phyloP scores from a whole-genome alignment of 1,140 invertebrate genomes.

The Lepidurus arcticus region DNA sequence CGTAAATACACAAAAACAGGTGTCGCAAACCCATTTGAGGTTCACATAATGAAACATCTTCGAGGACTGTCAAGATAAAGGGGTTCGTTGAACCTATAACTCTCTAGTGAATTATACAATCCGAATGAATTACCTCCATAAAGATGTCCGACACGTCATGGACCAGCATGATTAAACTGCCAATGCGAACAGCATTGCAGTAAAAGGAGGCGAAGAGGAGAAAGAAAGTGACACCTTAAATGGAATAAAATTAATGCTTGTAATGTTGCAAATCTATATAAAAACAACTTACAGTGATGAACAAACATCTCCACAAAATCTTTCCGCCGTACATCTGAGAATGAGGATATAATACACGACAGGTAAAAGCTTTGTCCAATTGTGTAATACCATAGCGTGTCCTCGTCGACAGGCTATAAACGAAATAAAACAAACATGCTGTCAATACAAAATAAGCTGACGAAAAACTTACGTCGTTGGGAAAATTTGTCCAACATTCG shows the following conservation, averaged over 20 bases:
- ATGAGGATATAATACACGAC: constrained; percentile 84
- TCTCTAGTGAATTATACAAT: background rate
- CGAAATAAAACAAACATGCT: background rate
- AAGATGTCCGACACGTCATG: constrained; percentile 95
- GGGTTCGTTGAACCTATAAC: background rate
- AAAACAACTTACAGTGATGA: constrained; percentile 58
- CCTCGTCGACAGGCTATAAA: background rate
- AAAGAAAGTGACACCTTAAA: constrained; percentile 71
- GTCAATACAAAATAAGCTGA: background rate
- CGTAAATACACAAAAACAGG: constrained; percentile 32
- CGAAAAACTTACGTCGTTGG: constrained; percentile 43
- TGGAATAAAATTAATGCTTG: background rate
- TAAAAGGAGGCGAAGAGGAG: constrained; percentile 90
- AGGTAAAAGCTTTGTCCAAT: constrained; percentile 92
- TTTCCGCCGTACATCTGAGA: constrained; percentile 84
- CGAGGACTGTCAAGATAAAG: constrained; percentile 29
- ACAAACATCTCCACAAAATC: constrained; percentile 99
- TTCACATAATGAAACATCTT: constrained; percentile 32
- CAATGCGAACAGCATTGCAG: constrained; percentile 86
- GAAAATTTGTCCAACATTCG: constrained; percentile 76
- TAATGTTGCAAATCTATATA: background rate
- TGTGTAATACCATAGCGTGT: constrained; percentile 69
- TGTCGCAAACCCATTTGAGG: background rate
- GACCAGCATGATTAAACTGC: constrained; percentile 81
- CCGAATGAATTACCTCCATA: constrained; percentile 59